A percentile compares a stretch with the other conserved stretches of the same genome.
phyloP scores from a whole-genome alignment of 2,113 vertebrate species.

The Sakesphorus luctuosus region DNA sequence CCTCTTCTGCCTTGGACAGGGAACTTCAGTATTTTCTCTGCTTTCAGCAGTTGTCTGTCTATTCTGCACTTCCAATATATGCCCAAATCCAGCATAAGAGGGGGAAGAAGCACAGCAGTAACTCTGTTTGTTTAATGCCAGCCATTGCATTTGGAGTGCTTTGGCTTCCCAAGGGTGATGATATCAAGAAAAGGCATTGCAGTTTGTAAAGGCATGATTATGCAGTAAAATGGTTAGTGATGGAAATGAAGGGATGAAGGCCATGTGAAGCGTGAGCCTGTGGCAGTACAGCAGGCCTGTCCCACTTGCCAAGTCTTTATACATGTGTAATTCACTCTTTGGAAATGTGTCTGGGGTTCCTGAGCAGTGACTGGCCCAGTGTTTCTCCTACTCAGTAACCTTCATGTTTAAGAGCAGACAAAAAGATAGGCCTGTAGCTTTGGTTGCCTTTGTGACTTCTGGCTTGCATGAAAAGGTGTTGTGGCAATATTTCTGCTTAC shows the following conservation, averaged over 20 bases:
- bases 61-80: not conserved
- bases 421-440: not conserved
- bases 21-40: not conserved
- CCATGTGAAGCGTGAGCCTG: not conserved
- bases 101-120: not conserved
- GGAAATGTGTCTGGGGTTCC: not conserved
- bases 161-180: not conserved
- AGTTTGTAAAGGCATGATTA: not conserved
- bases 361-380: not conserved
- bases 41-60: not conserved
- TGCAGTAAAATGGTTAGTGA: not conserved
- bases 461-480: rapidly evolving
- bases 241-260: not conserved
- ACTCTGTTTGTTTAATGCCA: slow-evolving; percentile 18
- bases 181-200: not conserved
- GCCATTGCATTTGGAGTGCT: not conserved
- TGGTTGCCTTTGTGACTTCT: not conserved
- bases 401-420: not conserved
- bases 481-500: not conserved
- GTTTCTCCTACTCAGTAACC: not conserved
- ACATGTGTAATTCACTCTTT: not conserved
- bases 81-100: not conserved
- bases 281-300: not conserved
- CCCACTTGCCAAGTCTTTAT: not conserved
- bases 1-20: not conserved